Evolutionary conservation across 2,797 vertebrate genomes (phyloP).

Genomic region (Aplochiton taeniatus): DNA sequence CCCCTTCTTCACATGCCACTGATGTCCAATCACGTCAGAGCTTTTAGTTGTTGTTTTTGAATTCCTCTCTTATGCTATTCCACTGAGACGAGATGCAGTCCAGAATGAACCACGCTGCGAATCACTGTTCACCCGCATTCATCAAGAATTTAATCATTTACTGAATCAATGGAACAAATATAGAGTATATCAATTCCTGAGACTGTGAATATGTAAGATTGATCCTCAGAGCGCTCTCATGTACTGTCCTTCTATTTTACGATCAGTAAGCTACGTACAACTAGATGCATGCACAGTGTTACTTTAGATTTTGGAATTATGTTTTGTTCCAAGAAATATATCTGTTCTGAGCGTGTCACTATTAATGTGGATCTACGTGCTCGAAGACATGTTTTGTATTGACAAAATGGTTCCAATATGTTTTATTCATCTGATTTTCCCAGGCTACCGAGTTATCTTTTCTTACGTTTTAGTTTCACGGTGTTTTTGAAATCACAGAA

Average conservation of each 20-base stretch:
- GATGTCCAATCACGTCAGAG: conserved; percentile 48
- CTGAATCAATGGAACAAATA: conserved; percentile 75
- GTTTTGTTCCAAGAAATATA: conserved; percentile 39
- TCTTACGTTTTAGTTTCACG: conserved; percentile 41
- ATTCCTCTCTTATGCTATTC: conserved; percentile 46
- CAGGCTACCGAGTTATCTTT: conserved; percentile 38
- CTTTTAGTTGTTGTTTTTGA: conserved; percentile 64
- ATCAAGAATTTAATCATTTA: conserved; percentile 64
- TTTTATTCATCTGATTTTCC: conserved; percentile 51
- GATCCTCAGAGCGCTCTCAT: conserved; percentile 71
- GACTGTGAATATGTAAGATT: conserved; percentile 80
- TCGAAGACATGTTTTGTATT: conserved; percentile 36
- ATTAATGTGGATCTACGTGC: conserved; percentile 35
- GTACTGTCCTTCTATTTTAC: conserved; percentile 74
- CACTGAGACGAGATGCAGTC: conserved; percentile 51
- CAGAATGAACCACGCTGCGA: conserved; percentile 54
- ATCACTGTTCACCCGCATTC: conserved; percentile 62
- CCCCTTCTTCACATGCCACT: conserved; percentile 41
- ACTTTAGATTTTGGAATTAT: conserved; percentile 48
- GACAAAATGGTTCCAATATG: conserved; percentile 22
- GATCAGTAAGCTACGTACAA: conserved; percentile 72
- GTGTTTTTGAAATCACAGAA: conserved; percentile 12
- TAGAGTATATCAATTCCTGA: conserved; percentile 78
- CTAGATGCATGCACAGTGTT: conserved; percentile 81
- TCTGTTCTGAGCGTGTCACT: conserved; percentile 26